Evolutionary conservation across 2,888 invertebrate species (phyloP).

Genomic region (Tetheella fluctuosa): DNA sequence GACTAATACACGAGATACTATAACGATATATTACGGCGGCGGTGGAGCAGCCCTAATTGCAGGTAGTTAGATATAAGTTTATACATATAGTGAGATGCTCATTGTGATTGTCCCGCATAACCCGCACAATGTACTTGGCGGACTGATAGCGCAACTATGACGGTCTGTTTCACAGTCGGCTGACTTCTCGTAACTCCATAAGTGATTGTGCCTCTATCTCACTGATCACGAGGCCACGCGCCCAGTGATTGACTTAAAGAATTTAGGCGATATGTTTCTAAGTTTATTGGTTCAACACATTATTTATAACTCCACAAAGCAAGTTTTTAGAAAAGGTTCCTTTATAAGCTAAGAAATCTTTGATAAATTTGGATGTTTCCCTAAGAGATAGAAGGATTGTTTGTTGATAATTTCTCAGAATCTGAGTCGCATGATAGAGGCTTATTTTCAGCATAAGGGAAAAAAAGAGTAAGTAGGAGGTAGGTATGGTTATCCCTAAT

Average conservation of each 20-base stretch:
- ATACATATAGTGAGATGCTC: conserved; percentile 19
- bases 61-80: conserved; percentile 1
- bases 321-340: not conserved
- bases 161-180: conserved; percentile 25
- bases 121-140: conserved; percentile 28
- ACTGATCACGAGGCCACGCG: not conserved
- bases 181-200: not conserved
- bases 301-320: not conserved
- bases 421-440: no score
- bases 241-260: not conserved
- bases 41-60: not conserved
- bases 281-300: not conserved
- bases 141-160: conserved; percentile 47
- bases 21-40: not conserved
- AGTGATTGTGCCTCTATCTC: not conserved
- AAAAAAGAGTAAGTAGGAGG: no score
- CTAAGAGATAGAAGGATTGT: no score
- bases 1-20: no score
- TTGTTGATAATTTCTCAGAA: no score
- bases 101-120: conserved; percentile 31
- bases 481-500: no score
- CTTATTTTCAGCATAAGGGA: no score
- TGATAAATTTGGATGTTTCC: no score
- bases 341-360: not conserved
- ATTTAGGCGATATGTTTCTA: not conserved